Percentiles rank a stretch among this genome's conserved stretches.
Conservation (phyloP, 1,140 invertebrate genomes). For the Daktulosphaira vitifoliae region DNA sequence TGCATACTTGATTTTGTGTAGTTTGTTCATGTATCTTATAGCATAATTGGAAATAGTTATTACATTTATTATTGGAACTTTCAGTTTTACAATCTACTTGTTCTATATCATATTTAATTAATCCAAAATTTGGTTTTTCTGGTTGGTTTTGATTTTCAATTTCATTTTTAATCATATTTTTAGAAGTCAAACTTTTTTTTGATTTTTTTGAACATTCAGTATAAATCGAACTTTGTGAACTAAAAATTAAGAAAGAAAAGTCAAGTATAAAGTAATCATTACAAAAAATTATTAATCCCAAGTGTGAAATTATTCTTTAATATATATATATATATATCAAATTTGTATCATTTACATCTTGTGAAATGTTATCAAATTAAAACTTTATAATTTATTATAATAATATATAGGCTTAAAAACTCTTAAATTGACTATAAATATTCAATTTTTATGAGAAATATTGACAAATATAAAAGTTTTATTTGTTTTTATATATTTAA, state of each 20-base stretch:
- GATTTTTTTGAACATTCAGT: conserved; percentile 23
- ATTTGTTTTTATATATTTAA: too few species aligned
- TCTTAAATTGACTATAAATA: too few species aligned
- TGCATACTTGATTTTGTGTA: conserved; percentile 16
- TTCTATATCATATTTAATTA: conserved; percentile 16
- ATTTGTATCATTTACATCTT: too few species aligned
- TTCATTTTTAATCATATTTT: neutral
- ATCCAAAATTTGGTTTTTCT: neutral
- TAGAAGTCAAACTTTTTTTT: neutral
- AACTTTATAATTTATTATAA: too few species aligned
- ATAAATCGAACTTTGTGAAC: conserved; percentile 22
- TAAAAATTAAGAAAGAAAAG: neutral
- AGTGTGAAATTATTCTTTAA: too few species aligned
- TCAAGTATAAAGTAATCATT: neutral
- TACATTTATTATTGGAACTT: conserved; percentile 14
- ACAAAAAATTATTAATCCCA: neutral
- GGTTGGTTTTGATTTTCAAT: neutral
- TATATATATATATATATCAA: too few species aligned
- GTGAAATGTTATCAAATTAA: too few species aligned
- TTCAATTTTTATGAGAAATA: too few species aligned
- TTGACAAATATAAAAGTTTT: too few species aligned
- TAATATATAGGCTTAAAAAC: too few species aligned
- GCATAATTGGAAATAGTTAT: conserved; percentile 18
- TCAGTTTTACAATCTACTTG: neutral
- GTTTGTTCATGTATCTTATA: neutral